These are phyloP conservation scores for Actias luna DNA, from an alignment of 2,888 invertebrate genomes.

Conservation along the genomic window DNA sequence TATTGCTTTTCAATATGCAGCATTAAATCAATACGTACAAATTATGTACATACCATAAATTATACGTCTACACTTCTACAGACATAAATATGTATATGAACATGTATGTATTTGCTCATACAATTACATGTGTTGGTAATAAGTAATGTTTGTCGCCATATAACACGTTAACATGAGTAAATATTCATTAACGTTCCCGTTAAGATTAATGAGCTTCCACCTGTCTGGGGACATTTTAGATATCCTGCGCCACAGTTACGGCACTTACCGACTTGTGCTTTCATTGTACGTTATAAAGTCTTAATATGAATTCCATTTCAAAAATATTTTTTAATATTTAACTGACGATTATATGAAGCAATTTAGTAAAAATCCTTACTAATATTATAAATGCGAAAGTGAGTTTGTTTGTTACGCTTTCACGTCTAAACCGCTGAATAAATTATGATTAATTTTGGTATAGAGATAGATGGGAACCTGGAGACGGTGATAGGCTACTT, in stretches of 20 bases:
- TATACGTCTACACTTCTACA: too few species aligned
- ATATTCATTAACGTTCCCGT: constrained; percentile 40
- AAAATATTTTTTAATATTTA: neutral
- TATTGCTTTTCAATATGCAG: too few species aligned
- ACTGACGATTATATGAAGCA: neutral
- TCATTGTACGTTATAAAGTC: neutral
- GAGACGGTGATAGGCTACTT: too few species aligned
- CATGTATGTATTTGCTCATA: neutral
- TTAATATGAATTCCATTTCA: neutral
- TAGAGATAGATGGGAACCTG: too few species aligned
- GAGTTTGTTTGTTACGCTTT: too few species aligned
- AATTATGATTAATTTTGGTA: too few species aligned
- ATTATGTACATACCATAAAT: too few species aligned
- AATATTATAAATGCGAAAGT: too few species aligned
- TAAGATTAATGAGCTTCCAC: constrained; percentile 41
- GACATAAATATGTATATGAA: too few species aligned
- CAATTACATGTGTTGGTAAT: neutral
- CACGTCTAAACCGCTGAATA: too few species aligned
- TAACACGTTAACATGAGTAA: constrained; percentile 45
- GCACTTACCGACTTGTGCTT: constrained; percentile 12
- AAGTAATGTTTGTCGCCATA: constrained; percentile 30
- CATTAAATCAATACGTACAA: too few species aligned
- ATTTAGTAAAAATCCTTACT: neutral
- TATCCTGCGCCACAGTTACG: constrained; percentile 6
- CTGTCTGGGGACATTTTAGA: constrained; percentile 24